Evolutionary conservation across 2,113 vertebrate genomes (phyloP).

Genomic region (Marcusenius ussheri): DNA sequence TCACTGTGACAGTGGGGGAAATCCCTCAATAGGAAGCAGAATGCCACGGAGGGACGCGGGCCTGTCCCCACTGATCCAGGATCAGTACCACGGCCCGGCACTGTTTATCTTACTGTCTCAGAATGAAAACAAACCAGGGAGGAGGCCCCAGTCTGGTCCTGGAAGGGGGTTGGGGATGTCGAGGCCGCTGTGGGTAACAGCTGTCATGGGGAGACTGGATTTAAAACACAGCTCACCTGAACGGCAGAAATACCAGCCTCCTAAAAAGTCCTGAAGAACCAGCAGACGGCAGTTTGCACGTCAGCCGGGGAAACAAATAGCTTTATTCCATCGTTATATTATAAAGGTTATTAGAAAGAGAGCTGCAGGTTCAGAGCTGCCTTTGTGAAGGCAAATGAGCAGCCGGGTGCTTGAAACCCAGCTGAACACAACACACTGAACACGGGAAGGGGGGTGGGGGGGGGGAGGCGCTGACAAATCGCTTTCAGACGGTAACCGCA

Average conservation of each 20-base stretch:
- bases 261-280: conserved; percentile 28
- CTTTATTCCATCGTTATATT: background rate
- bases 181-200: background rate
- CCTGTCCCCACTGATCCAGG: background rate
- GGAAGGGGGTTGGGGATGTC: background rate
- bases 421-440: conserved; percentile 5
- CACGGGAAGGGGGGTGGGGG: too few relatives aligned
- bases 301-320: background rate
- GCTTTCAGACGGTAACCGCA: background rate
- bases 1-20: background rate
- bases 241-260: conserved; percentile 13
- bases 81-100: background rate
- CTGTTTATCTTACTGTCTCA: background rate
- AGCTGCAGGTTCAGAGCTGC: conserved; percentile 22
- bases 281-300: background rate
- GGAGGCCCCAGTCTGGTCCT: background rate
- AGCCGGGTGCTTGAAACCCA: conserved; percentile 13
- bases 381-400: conserved; percentile 32
- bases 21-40: conserved; percentile 4
- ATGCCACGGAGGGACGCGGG: background rate
- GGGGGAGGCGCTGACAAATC: background rate
- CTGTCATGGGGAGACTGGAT: conserved; percentile 11
- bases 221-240: background rate
- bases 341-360: conserved; percentile 16
- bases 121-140: background rate